Evolutionary conservation across 2,113 vertebrate genomes (phyloP).

Genomic region (Caracal caracal): DNA sequence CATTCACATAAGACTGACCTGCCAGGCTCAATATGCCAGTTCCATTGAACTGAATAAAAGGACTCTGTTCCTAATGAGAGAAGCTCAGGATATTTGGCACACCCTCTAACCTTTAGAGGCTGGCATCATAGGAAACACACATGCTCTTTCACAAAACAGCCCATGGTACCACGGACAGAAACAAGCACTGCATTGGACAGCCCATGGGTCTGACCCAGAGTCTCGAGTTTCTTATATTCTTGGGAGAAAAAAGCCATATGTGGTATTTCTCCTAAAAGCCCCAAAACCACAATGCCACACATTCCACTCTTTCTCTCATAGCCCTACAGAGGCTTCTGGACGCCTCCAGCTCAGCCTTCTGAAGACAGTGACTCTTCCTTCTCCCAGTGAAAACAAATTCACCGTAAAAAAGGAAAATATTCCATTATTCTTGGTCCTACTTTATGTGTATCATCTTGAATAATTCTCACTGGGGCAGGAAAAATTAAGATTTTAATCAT

Average conservation of each 20-base stretch:
- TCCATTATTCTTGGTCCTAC: slow-evolving; percentile 6
- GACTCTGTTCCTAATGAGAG: slow-evolving; percentile 53
- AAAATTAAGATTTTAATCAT: slow-evolving; percentile 40
- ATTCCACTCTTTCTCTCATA: neutral
- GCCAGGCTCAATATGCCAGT: slow-evolving; percentile 40
- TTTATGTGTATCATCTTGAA: slow-evolving; percentile 25
- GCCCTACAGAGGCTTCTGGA: neutral
- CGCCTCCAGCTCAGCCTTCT: neutral
- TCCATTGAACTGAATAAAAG: slow-evolving; percentile 46
- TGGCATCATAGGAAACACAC: neutral
- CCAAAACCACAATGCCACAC: neutral
- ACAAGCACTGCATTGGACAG: neutral
- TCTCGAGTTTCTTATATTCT: neutral
- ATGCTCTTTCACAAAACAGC: slow-evolving; percentile 5
- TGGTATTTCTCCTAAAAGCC: slow-evolving; percentile 3
- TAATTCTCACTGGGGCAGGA: slow-evolving; percentile 1
- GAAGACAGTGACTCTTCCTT: slow-evolving; percentile 7
- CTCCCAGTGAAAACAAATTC: slow-evolving; percentile 28
- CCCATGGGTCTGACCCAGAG: neutral
- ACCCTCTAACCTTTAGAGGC: slow-evolving; percentile 15
- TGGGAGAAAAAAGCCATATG: neutral
- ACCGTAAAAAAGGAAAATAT: slow-evolving; percentile 2
- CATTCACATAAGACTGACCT: slow-evolving; percentile 49
- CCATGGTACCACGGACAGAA: neutral
- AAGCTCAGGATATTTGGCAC: slow-evolving; percentile 43